phyloP scores from a whole-genome alignment of 1,140 invertebrate genomes.

The Mya arenaria region DNA sequence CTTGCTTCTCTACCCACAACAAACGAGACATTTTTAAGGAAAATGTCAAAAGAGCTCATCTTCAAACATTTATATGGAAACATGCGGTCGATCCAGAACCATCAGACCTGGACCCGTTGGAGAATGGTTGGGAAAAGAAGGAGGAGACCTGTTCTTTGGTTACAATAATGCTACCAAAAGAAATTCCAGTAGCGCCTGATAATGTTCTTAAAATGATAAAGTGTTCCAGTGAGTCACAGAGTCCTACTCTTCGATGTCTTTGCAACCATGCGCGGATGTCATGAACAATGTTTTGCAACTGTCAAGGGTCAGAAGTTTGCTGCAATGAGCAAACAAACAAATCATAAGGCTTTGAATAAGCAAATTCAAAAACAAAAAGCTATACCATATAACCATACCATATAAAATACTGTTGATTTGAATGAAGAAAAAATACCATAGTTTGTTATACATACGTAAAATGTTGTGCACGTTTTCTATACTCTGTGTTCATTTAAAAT shows the following conservation, averaged over 20 bases:
- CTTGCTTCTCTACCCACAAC: slow-evolving; percentile 7
- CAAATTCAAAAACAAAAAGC: no score
- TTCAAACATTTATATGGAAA: slow-evolving; percentile 42
- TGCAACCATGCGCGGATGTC: not conserved
- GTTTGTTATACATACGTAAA: no score
- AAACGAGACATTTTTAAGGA: not conserved
- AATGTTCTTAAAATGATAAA: slow-evolving; percentile 9
- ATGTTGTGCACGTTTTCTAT: no score
- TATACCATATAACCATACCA: no score
- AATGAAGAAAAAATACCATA: no score
- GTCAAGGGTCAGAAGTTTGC: no score
- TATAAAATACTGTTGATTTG: no score
- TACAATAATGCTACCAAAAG: not conserved
- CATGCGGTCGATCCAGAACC: not conserved
- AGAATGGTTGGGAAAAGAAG: not conserved
- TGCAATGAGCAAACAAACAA: no score
- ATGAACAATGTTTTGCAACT: slow-evolving; percentile 12
- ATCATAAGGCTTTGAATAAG: no score
- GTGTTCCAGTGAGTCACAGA: slow-evolving; percentile 2
- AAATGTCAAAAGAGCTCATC: slow-evolving; percentile 51
- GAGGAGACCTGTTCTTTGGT: not conserved
- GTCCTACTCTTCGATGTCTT: not conserved
- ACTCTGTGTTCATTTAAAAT: no score
- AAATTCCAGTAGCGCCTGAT: not conserved
- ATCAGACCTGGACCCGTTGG: not conserved